Evolutionary conservation across 1,140 invertebrate species (phyloP).

Genomic region (Rhizoglyphus robini): DNA sequence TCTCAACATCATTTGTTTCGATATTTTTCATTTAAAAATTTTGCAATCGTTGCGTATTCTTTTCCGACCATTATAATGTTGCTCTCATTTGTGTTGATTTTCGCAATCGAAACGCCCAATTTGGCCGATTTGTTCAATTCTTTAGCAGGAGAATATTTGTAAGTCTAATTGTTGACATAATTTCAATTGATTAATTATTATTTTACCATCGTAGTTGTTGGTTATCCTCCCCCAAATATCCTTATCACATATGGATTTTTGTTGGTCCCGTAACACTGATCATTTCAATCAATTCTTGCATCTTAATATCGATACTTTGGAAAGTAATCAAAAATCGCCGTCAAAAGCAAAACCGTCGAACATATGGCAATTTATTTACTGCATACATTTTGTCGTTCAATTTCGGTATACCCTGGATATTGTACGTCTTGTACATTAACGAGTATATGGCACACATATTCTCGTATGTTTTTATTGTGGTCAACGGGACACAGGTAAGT

Average conservation of each 20-base stretch:
- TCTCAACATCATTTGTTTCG: not conserved
- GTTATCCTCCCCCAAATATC: not conserved
- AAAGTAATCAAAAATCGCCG: conserved; percentile 6
- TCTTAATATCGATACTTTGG: not conserved
- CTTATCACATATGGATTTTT: conserved; percentile 18
- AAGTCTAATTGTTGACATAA: conserved; percentile 9
- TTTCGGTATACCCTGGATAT: not conserved
- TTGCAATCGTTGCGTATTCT: not conserved
- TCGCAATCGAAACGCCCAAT: not conserved
- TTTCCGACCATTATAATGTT: not conserved
- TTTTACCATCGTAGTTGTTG: conserved; percentile 4
- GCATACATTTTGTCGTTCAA: not conserved
- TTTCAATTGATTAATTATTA: not conserved
- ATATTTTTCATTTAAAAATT: not conserved
- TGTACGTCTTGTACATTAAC: not conserved
- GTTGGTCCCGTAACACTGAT: not conserved
- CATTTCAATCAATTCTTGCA: not conserved
- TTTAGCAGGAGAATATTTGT: conserved; percentile 10
- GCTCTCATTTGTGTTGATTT: not conserved
- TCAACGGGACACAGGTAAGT: not conserved
- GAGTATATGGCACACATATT: not conserved
- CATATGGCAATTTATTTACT: not conserved
- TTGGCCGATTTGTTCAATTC: not conserved
- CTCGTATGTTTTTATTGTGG: not conserved
- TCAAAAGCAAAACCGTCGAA: not conserved